Evolutionary conservation across 2,113 vertebrate genomes (phyloP).

Genomic region (Reinhardtius hippoglossoides): DNA sequence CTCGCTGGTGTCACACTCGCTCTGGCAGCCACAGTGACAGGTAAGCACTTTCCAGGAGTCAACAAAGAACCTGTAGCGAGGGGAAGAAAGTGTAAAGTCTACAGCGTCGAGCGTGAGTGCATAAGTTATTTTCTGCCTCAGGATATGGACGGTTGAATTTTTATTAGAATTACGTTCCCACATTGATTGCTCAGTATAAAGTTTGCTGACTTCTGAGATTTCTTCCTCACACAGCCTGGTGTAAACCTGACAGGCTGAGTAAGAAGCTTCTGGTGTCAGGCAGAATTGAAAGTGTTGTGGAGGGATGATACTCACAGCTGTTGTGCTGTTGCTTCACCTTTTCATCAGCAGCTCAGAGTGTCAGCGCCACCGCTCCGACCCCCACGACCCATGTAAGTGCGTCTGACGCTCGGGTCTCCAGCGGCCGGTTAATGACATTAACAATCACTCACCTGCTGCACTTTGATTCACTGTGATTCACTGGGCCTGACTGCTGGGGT

Average conservation of each 20-base stretch:
- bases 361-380: conserved; percentile 47
- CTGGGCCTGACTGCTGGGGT: conserved; percentile 7
- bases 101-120: conserved; percentile 40
- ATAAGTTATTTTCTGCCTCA: conserved; percentile 68
- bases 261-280: conserved; percentile 46
- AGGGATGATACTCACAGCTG: conserved; percentile 55
- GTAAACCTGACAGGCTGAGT: conserved; percentile 49
- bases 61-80: conserved; percentile 66
- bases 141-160: conserved; percentile 69
- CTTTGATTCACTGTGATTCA: neutral
- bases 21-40: conserved; percentile 77
- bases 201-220: conserved; percentile 70
- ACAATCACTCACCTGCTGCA: conserved; percentile 40
- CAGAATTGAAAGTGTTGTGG: conserved; percentile 19
- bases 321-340: conserved; percentile 54
- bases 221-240: conserved; percentile 28
- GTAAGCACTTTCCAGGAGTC: conserved; percentile 77
- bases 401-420: conserved; percentile 7
- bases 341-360: conserved; percentile 47
- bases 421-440: conserved; percentile 34
- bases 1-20: conserved; percentile 69
- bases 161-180: conserved; percentile 61
- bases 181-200: conserved; percentile 69
- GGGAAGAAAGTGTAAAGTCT: conserved; percentile 53
- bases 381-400: conserved; percentile 55